phyloP scores from a whole-genome alignment of 2,113 vertebrate species.

The Colossoma macropomum region DNA sequence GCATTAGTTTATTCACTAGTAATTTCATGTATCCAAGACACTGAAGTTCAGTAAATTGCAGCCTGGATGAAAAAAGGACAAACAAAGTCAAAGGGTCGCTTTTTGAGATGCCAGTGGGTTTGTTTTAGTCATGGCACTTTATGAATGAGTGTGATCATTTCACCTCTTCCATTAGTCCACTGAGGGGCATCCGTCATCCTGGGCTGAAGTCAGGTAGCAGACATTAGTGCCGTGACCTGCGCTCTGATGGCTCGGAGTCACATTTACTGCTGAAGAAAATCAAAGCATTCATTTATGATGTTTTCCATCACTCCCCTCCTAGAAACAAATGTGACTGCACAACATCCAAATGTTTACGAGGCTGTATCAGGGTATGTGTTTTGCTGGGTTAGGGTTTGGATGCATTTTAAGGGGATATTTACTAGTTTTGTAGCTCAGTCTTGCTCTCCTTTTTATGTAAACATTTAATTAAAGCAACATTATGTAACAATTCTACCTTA shows the following conservation, averaged over 20 bases:
- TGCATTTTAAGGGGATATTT: not conserved
- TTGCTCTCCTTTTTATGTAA: no score
- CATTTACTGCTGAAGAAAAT: not conserved
- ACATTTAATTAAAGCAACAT: no score
- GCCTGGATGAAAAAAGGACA: no score
- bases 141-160: not conserved
- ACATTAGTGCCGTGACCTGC: not conserved
- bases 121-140: not conserved
- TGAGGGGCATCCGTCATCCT: not conserved
- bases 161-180: not conserved
- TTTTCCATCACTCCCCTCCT: not conserved
- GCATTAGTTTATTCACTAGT: not conserved
- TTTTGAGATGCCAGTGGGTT: not conserved
- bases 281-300: not conserved
- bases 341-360: not conserved
- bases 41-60: not conserved
- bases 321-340: not conserved
- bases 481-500: no score
- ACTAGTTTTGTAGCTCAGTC: no score
- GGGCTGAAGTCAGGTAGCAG: not conserved
- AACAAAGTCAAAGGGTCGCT: not conserved
- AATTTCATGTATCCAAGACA: not conserved
- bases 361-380: not conserved
- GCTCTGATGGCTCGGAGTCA: not conserved
- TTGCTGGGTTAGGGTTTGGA: not conserved